Evolutionary conservation across 2,888 invertebrate species (phyloP).

Genomic region (Lepidocyrtinus sp.): DNA sequence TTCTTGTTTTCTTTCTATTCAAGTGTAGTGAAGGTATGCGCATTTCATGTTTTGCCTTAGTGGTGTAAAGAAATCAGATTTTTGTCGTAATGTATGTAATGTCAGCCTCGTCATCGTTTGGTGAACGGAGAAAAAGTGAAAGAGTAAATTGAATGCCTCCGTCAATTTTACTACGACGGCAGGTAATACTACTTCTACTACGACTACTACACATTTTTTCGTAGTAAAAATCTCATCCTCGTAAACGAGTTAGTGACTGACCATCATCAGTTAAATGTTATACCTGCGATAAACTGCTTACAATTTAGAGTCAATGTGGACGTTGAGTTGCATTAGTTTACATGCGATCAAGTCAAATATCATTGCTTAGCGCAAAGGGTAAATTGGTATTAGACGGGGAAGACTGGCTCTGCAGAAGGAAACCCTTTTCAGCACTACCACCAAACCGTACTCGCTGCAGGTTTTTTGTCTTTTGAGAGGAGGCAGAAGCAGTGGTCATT

Average conservation of each 20-base stretch:
- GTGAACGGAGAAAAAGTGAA: slow-evolving; percentile 5
- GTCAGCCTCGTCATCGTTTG: neutral
- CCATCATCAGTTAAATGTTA: slow-evolving; percentile 33
- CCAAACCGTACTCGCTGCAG: neutral
- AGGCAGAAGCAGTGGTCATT: slow-evolving; percentile 3
- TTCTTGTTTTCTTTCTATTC: slow-evolving; percentile 23
- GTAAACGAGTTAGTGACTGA: slow-evolving; percentile 57
- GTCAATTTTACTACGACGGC: slow-evolving; percentile 31
- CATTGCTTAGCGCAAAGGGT: neutral
- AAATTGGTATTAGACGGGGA: neutral
- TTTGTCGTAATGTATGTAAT: slow-evolving; percentile 33
- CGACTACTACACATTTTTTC: slow-evolving; percentile 20
- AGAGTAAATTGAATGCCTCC: slow-evolving; percentile 15
- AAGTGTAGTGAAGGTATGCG: neutral
- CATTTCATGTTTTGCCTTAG: slow-evolving; percentile 36
- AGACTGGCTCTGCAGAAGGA: neutral
- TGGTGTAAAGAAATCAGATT: slow-evolving; percentile 36
- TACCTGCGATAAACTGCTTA: neutral
- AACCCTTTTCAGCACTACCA: slow-evolving; percentile 3
- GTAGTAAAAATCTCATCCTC: slow-evolving; percentile 35
- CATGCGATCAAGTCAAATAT: neutral
- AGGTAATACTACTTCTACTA: slow-evolving; percentile 19
- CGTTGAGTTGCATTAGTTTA: neutral
- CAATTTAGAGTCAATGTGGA: neutral
- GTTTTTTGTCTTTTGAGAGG: neutral